These are phyloP conservation scores for Drosophila carrolli DNA, from an alignment of 1,140 invertebrate species.

Conservation along the genomic window DNA sequence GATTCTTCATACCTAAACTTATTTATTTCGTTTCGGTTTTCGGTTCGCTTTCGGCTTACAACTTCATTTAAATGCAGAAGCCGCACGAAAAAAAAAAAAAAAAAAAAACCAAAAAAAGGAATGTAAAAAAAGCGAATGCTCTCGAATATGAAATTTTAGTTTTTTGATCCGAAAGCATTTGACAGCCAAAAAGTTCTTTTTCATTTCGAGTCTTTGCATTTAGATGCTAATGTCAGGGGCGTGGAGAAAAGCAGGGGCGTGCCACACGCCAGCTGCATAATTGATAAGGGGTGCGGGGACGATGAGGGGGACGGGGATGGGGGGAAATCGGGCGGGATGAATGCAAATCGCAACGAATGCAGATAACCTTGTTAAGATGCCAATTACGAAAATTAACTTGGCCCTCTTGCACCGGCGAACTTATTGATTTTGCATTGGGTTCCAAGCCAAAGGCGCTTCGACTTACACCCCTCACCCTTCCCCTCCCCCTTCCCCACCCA, in stretches of 20 bases:
- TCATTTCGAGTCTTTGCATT: constrained; percentile 60
- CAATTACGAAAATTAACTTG: constrained; percentile 82
- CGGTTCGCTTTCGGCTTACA: constrained; percentile 41
- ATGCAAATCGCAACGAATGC: constrained; percentile 72
- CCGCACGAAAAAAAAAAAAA: constrained; percentile 1
- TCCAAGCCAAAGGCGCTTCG: constrained; percentile 49
- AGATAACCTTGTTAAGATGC: constrained; percentile 82
- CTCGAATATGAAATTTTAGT: constrained; percentile 77
- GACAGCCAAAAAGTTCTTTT: constrained; percentile 68
- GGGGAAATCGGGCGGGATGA: background rate
- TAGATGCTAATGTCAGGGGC: constrained; percentile 64
- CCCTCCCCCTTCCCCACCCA: no score
- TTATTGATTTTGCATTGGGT: constrained; percentile 76
- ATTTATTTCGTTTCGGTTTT: constrained; percentile 44
- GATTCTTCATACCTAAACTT: constrained; percentile 33
- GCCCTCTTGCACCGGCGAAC: constrained; percentile 53
- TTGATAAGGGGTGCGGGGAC: constrained; percentile 56
- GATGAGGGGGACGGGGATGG: no score
- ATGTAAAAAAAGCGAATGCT: constrained; percentile 44
- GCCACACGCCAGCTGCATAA: constrained; percentile 75
- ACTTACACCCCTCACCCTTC: background rate
- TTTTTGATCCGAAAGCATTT: constrained; percentile 76
- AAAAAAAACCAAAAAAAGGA: constrained; percentile 22
- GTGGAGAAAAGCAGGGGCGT: constrained; percentile 10
- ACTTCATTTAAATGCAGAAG: constrained; percentile 75